phyloP scores from a whole-genome alignment of 92 coral and sea anemone species.

The Diadumene lineata region DNA sequence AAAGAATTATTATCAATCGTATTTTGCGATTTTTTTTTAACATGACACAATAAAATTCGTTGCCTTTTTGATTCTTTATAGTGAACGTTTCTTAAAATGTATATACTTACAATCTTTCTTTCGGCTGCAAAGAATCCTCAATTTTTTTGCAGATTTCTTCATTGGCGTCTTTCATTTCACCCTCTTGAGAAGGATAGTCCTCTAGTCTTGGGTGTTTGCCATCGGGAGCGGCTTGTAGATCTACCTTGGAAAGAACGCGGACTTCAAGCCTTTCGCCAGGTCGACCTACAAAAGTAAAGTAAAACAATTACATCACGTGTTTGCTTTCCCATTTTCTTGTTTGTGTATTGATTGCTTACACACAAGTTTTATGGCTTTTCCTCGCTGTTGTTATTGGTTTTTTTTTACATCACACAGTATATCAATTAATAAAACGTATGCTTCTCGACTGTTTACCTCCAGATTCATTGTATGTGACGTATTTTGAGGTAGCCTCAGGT shows the following conservation, averaged over 20 bases:
- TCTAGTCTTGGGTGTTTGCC: slow-evolving; percentile 55
- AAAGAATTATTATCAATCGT: too few species aligned
- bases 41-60: too few species aligned
- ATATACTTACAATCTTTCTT: slow-evolving; percentile 61
- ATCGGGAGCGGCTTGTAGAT: slow-evolving; percentile 65
- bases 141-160: slow-evolving; percentile 82
- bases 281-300: slow-evolving; percentile 11
- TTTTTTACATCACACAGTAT: background rate
- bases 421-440: too few species aligned
- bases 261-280: slow-evolving; percentile 56
- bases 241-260: slow-evolving; percentile 71
- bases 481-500: slow-evolving; percentile 78
- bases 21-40: too few species aligned
- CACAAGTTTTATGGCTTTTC: background rate
- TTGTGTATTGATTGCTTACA: background rate
- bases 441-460: slow-evolving; percentile 11
- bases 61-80: too few species aligned
- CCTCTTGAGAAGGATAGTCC: slow-evolving; percentile 54
- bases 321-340: background rate
- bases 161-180: slow-evolving; percentile 85
- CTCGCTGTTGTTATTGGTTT: background rate
- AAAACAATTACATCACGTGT: slow-evolving; percentile 18
- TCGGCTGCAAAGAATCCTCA: slow-evolving; percentile 77
- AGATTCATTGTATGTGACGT: slow-evolving; percentile 58
- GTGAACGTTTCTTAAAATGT: background rate